phyloP scores from a whole-genome alignment of 2,888 invertebrate species.

The Leptopilina drosophilae region DNA sequence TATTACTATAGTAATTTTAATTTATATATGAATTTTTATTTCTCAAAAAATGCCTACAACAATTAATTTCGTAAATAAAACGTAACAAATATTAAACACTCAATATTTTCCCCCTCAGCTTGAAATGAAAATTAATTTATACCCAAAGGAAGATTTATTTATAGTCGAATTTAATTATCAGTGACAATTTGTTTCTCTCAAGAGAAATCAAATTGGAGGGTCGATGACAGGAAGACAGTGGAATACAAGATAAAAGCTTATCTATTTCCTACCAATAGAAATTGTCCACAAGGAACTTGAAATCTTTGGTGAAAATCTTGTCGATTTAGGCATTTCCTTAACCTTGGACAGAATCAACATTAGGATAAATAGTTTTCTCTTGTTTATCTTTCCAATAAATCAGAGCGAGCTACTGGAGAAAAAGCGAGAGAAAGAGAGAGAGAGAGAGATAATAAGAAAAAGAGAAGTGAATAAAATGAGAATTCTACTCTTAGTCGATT shows the following conservation, averaged over 20 bases:
- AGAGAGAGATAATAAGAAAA: not conserved
- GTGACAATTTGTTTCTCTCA: slow-evolving; percentile 45
- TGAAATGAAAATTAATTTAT: no score
- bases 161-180: slow-evolving; percentile 39
- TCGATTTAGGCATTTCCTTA: slow-evolving; percentile 51
- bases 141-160: not conserved
- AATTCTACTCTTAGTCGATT: not conserved
- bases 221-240: slow-evolving; percentile 45
- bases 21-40: no score
- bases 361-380: slow-evolving; percentile 72
- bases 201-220: slow-evolving; percentile 51
- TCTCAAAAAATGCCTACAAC: no score
- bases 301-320: slow-evolving; percentile 45
- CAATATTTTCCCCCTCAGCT: no score
- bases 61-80: no score
- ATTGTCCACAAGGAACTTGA: slow-evolving; percentile 11
- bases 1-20: no score
- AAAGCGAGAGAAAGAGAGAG: not conserved
- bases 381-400: slow-evolving; percentile 65
- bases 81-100: no score
- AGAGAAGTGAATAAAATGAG: not conserved
- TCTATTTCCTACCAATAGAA: slow-evolving; percentile 44
- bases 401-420: slow-evolving; percentile 45
- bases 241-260: slow-evolving; percentile 49
- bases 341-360: slow-evolving; percentile 45